Conservation (phyloP, 2,888 invertebrate genomes). For the Leistus spinibarbis region DNA sequence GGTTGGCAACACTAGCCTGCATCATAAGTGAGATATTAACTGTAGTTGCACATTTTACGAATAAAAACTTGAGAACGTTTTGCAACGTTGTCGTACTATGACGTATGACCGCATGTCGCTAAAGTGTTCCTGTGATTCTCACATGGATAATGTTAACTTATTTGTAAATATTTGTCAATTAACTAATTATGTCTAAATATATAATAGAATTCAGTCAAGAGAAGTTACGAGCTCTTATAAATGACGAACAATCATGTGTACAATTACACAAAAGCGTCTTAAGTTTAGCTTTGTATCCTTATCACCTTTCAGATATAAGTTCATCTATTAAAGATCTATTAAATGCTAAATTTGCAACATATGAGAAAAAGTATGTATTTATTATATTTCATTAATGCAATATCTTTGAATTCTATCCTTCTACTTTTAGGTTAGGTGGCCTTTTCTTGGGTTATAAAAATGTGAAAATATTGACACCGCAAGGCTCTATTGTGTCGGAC, state of each 20-base stretch:
- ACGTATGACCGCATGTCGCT: too few relatives aligned
- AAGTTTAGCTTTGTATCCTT: constrained; percentile 67
- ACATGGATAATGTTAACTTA: constrained; percentile 27
- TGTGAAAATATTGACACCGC: constrained; percentile 63
- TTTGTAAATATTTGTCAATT: constrained; percentile 27
- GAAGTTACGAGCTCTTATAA: constrained; percentile 62
- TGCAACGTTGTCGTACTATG: too few relatives aligned
- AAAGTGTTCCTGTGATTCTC: background rate
- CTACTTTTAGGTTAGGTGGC: constrained; percentile 64
- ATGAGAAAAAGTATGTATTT: constrained; percentile 65
- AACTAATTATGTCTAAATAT: constrained; percentile 37
- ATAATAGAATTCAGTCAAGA: constrained; percentile 58
- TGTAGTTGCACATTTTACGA: too few relatives aligned
- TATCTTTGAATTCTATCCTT: background rate
- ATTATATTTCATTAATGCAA: background rate
- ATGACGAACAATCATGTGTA: constrained; percentile 65
- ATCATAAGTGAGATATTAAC: too few relatives aligned
- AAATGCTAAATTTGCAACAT: constrained; percentile 65
- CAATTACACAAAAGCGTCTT: constrained; percentile 60
- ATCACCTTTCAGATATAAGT: constrained; percentile 65
- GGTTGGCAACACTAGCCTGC: too few relatives aligned
- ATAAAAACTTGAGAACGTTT: too few relatives aligned
- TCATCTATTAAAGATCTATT: constrained; percentile 66
- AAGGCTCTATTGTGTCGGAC: constrained; percentile 67
- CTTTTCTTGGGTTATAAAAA: constrained; percentile 72